Evolutionary conservation across 2,113 vertebrate species (phyloP), one percentile per base, ranked within the genome.

Genomic region (Brachirus orientalis): DNA sequence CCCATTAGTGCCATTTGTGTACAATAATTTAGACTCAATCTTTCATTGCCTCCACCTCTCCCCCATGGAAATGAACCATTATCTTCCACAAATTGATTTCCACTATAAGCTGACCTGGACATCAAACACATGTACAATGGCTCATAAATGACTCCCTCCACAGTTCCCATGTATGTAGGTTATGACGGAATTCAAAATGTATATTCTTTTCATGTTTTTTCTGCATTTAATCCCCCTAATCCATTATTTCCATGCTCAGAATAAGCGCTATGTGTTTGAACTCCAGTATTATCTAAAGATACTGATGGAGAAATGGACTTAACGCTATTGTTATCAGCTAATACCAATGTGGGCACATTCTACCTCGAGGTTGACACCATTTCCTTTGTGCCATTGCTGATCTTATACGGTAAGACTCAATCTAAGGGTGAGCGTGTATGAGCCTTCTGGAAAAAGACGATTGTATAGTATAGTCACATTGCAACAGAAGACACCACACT

Each of bases 1-100:
- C 85, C 87, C 87, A 90, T 92, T 91, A 91, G 79, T 63, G 63
- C 60, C 82, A 81, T 91, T 92, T 88, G 84, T 84, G 75, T 82
- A 69, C 72, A 62, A 54, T 72, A 64, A 63, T 86, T 81, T 82
- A 46, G 79, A 78, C 83, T 76, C 82, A 57, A 73, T 83, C 79
- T 91, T 85, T 80, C 64, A 67, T 69, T 72, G 64, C 82, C 73
- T 82, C 82, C 63, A 72, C 69, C 51, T 64, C 75, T 84, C 79
- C 72, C 81, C 82, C 71, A 78, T 35, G 79, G 75, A 86, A 86
- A 90, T 89, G 65, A 88, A 86, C 75, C 89, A 90, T 90, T 88
- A 87, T 84, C 75, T 86, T 74, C 46, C 0, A 19, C 64, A 89
- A 92, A 90, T 91, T 82, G 88, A 91, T 91, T 93, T 80, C 64